These are phyloP conservation scores for Botia kubotai DNA, from an alignment of 2,797 vertebrate species.

Conservation along the genomic window DNA sequence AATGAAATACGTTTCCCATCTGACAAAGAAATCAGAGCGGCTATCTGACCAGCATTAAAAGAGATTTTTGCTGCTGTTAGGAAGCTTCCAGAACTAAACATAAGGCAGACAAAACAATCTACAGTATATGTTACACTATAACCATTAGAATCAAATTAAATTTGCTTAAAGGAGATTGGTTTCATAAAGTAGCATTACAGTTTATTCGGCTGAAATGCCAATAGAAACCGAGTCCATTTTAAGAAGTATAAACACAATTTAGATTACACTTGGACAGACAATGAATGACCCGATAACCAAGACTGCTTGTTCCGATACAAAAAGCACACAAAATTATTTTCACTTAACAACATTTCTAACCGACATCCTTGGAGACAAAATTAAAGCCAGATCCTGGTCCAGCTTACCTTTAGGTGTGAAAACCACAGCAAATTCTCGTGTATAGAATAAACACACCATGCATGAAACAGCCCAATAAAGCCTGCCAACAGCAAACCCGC, in stretches of 20 bases:
- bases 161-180: background rate
- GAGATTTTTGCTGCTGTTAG: conserved; percentile 21
- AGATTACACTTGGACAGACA: no score
- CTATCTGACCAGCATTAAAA: conserved; percentile 51
- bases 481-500: conserved; percentile 68
- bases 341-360: conserved; percentile 5
- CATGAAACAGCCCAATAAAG: conserved; percentile 65
- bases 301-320: background rate
- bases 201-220: background rate
- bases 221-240: background rate
- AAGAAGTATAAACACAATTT: background rate
- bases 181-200: background rate
- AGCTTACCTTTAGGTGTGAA: conserved; percentile 75
- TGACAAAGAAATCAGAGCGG: conserved; percentile 66
- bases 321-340: background rate
- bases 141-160: background rate
- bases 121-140: conserved; percentile 1
- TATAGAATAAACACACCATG: conserved; percentile 72
- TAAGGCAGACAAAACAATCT: background rate
- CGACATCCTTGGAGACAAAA: conserved; percentile 25
- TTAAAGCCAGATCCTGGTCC: background rate
- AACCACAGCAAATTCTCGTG: conserved; percentile 80
- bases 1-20: conserved; percentile 52
- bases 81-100: no score
- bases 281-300: background rate